These are phyloP conservation scores for Stegostoma tigrinum DNA, from an alignment of 2,113 vertebrate species.

Conservation along the genomic window DNA sequence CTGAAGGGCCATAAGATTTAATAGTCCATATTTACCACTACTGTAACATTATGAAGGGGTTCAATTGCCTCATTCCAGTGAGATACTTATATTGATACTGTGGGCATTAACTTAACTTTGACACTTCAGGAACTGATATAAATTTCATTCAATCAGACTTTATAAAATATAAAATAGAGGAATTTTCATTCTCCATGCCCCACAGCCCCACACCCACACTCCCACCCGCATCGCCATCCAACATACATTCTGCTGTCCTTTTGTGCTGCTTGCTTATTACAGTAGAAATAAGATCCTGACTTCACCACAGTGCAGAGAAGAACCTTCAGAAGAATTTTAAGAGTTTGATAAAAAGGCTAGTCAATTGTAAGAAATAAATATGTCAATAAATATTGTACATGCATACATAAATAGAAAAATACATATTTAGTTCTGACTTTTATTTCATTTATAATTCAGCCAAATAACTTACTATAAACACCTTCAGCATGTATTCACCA, in stretches of 20 bases:
- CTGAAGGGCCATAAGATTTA: no score
- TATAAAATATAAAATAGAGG: background rate
- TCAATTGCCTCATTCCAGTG: no score
- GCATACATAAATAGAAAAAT: background rate
- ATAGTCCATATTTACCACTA: no score
- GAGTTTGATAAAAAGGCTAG: background rate
- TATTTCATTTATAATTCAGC: background rate
- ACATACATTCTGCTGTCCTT: background rate
- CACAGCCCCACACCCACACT: background rate
- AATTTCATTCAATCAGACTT: background rate
- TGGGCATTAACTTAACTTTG: background rate
- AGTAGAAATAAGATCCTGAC: background rate
- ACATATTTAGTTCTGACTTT: background rate
- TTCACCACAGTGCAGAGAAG: background rate
- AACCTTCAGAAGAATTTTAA: background rate
- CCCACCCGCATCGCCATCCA: no score
- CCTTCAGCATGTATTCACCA: background rate
- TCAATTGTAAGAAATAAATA: background rate
- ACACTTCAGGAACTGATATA: no score
- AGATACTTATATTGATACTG: background rate
- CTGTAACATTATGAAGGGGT: no score
- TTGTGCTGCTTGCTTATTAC: background rate
- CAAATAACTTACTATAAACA: background rate
- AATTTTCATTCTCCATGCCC: background rate
- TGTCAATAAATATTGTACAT: background rate